Evolutionary conservation across 2,888 invertebrate genomes (phyloP).

Genomic region (Phalera bucephala): DNA sequence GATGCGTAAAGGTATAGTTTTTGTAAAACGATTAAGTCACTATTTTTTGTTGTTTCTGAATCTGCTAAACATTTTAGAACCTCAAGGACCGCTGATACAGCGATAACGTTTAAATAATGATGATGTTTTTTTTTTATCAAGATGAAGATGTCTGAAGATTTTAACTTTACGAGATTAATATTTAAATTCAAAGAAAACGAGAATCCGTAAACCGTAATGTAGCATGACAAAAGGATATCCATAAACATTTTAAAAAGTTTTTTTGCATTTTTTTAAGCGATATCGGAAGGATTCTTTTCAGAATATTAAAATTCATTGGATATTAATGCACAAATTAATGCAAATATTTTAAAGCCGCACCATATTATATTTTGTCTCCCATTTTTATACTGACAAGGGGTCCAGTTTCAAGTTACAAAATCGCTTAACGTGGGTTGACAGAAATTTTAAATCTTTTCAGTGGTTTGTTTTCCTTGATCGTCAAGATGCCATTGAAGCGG

Average conservation of each 20-base stretch:
- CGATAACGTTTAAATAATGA: constrained; percentile 21
- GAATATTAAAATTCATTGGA: no score
- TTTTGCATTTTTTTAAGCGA: no score
- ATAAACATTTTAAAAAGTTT: not conserved
- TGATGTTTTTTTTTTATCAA: constrained; percentile 16
- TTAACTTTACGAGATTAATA: constrained; percentile 2
- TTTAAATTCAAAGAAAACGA: not conserved
- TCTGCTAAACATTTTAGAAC: constrained; percentile 16
- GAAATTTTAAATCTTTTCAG: no score
- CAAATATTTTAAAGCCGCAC: no score
- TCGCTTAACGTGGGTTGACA: no score
- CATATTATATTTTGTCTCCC: no score
- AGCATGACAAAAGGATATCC: not conserved
- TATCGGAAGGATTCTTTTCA: no score
- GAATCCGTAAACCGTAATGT: not conserved
- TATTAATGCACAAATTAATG: no score
- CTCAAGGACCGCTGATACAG: constrained; percentile 25
- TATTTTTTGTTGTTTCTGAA: constrained; percentile 12
- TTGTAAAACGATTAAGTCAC: not conserved
- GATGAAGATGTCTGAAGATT: constrained; percentile 15
- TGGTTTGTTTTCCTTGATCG: no score
- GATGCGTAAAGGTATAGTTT: not conserved
- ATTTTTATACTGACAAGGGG: no score
- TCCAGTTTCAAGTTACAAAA: no score
- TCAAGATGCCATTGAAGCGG: no score